These are phyloP conservation scores for Myripristis murdjan DNA, from an alignment of 2,797 vertebrate species.

Conservation along the genomic window DNA sequence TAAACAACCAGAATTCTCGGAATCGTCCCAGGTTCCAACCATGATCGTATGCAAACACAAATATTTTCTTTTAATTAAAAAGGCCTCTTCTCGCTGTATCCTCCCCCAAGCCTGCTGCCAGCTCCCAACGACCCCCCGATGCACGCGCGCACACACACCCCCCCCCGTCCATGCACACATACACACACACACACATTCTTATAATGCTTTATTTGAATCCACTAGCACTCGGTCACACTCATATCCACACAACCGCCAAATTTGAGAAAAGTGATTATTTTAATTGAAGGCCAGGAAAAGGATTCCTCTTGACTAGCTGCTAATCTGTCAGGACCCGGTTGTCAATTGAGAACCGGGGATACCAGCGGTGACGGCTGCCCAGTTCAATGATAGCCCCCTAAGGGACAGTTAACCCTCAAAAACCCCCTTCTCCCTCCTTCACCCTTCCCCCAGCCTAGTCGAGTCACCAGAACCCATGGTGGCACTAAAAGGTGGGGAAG, in stretches of 20 bases:
- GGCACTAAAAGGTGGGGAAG: slow-evolving; percentile 60
- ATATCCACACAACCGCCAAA: slow-evolving; percentile 35
- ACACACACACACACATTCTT: slow-evolving; percentile 11
- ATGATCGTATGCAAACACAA: slow-evolving; percentile 80
- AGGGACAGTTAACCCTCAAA: slow-evolving; percentile 85
- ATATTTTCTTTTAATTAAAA: slow-evolving; percentile 88
- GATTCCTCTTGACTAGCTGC: slow-evolving; percentile 80
- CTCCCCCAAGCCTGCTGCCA: slow-evolving; percentile 74
- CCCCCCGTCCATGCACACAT: no score
- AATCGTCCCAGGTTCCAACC: slow-evolving; percentile 71
- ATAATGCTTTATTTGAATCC: slow-evolving; percentile 39
- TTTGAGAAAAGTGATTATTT: slow-evolving; percentile 69
- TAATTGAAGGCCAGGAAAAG: slow-evolving; percentile 68
- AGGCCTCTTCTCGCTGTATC: slow-evolving; percentile 72
- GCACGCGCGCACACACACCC: slow-evolving; percentile 17
- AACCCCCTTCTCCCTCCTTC: slow-evolving; percentile 46
- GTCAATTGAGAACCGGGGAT: slow-evolving; percentile 77
- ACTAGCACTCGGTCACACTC: slow-evolving; percentile 26
- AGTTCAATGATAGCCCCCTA: slow-evolving; percentile 80
- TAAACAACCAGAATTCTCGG: slow-evolving; percentile 69
- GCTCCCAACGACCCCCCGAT: slow-evolving; percentile 35
- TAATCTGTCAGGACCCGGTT: slow-evolving; percentile 83
- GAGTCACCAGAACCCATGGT: slow-evolving; percentile 60
- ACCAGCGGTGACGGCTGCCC: slow-evolving; percentile 81
- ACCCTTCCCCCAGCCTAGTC: slow-evolving; percentile 49